Base-by-base conservation (phyloP, 2,113 vertebrate genomes). In the Corydoras maculifer region DNA sequence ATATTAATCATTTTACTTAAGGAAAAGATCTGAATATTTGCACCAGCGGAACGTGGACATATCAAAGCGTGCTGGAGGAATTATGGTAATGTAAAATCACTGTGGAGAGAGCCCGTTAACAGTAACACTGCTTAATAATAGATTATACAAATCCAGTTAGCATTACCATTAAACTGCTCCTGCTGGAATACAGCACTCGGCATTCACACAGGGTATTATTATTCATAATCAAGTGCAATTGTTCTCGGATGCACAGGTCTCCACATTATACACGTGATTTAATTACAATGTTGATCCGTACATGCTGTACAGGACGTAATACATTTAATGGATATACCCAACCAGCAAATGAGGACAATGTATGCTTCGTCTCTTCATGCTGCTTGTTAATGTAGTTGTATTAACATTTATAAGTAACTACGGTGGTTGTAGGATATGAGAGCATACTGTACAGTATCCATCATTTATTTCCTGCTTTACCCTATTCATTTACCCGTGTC, bases 161-260 rank as follows among this genome's bases (percentile, higher is more conserved):
- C 55, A 48, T 31, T 18, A 58, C 30, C 30, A 58, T 49, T 59
- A 68, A 48, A 48, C 12, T 13, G 14, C 18, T 35, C 11, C 32
- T 68, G 31, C 55, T 11, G 18, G 11, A 68, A 57, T 43, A 58
- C 65, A 67, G 53, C 67, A 58, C 32, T 49, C 58, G 8, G 0
- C 14, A n/a, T 32, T 32, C 49, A 35, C 54, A 57, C 14, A 14
- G 48, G 54, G 6, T 49, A 59, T 59, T 68, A 68, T 68, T 68
- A 68, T 49, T 35, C 18, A 49, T 18, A 68, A 68, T 68, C 55
- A 68, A 68, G 31, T 68, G 67, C 32, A 59, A 68, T 68, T 58
- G 25, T 18, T 59, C 12, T 1, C 18, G 48, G 43, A 13, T 13
- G n/a, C 15, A 6, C 2, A 68, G 35, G 54, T 58, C 3, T n/a